phyloP scores from a whole-genome alignment of 2,113 vertebrate genomes.

The Emydocephalus ijimae region DNA sequence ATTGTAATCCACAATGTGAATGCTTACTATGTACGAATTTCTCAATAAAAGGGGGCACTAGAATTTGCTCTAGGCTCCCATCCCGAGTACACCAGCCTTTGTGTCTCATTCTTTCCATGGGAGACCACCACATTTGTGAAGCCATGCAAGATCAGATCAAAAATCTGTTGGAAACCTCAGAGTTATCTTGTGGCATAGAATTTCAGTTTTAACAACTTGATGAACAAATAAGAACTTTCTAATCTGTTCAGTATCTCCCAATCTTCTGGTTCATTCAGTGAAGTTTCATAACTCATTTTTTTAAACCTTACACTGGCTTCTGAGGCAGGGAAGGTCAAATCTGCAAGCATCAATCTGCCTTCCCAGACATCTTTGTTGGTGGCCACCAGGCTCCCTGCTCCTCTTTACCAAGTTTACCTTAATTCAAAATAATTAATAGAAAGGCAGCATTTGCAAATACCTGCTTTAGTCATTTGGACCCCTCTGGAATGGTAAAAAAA shows the following conservation, averaged over 20 bases:
- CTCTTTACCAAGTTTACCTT: background rate
- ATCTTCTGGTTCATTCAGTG: background rate
- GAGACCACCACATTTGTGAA: too few species aligned
- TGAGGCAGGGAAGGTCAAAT: background rate
- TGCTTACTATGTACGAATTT: too few species aligned
- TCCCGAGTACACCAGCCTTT: too few species aligned
- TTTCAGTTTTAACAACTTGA: background rate
- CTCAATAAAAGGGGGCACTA: too few species aligned
- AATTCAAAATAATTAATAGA: background rate
- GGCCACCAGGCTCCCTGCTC: background rate
- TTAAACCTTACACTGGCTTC: background rate
- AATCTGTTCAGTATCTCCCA: background rate
- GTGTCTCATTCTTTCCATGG: too few species aligned
- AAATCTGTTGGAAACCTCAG: background rate
- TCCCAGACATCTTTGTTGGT: background rate
- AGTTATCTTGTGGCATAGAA: background rate
- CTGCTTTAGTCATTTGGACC: background rate
- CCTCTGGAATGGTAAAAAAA: background rate
- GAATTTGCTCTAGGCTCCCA: too few species aligned
- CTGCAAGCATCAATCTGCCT: background rate
- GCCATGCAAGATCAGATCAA: background rate
- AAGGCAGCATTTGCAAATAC: background rate
- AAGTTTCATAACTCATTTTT: background rate
- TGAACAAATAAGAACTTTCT: background rate
- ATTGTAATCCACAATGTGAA: too few species aligned